Evolutionary conservation across 2,888 invertebrate species (phyloP).

Genomic region (Eupeodes latifasciatus): DNA sequence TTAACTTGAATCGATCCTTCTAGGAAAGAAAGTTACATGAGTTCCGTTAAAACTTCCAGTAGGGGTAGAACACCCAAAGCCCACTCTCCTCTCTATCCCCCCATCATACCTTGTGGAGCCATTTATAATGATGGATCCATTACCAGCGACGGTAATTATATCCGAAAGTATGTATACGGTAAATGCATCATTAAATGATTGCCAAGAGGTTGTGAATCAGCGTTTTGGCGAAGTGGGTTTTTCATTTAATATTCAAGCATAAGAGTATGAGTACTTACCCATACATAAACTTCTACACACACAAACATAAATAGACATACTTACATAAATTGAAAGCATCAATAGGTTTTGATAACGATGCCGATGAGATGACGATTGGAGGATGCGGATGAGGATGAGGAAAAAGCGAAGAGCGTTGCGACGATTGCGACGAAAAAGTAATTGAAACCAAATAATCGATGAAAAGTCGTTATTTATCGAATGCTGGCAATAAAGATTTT

Average conservation of each 20-base stretch:
- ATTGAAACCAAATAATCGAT: constrained; percentile 42
- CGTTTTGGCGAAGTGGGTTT: constrained; percentile 20
- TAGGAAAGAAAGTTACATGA: not conserved
- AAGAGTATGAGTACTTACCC: not conserved
- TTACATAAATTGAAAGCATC: not conserved
- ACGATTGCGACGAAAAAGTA: not conserved
- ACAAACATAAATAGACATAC: not conserved
- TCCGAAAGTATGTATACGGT: constrained; percentile 28
- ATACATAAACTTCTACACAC: no score
- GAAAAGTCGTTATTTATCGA: constrained; percentile 42
- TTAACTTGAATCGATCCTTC: constrained; percentile 7
- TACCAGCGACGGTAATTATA: constrained; percentile 57
- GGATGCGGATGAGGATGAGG: no score
- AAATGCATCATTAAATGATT: constrained; percentile 64
- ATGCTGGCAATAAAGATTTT: constrained; percentile 27
- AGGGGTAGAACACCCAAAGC: no score
- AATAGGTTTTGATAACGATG: not conserved
- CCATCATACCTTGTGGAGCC: constrained; percentile 34
- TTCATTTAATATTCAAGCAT: constrained; percentile 1
- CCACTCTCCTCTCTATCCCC: not conserved
- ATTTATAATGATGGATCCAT: constrained; percentile 63
- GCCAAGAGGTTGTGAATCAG: constrained; percentile 37
- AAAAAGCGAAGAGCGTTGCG: no score
- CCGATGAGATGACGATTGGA: no score
- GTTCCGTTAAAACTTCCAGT: not conserved